A percentile compares a stretch with the other conserved stretches of the same genome.
phyloP scores from a whole-genome alignment of 2,797 vertebrate species.

The Alca torda region DNA sequence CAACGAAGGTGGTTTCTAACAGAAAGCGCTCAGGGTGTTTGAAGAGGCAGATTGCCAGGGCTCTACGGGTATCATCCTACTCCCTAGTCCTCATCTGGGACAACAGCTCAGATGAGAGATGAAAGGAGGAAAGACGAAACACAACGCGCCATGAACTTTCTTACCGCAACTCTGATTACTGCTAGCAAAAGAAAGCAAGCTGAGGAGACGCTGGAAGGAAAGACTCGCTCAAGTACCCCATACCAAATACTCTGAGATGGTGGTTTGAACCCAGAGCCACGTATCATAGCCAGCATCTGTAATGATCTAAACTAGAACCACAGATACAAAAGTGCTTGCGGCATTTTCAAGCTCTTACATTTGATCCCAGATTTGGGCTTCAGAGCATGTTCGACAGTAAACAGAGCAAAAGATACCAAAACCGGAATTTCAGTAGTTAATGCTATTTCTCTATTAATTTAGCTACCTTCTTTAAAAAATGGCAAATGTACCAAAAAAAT shows the following conservation, averaged over 20 bases:
- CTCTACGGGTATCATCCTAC: slow-evolving; percentile 31
- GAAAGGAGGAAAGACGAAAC: slow-evolving; percentile 9
- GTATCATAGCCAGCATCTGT: not conserved
- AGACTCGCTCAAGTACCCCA: not conserved
- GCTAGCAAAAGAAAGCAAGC: not conserved
- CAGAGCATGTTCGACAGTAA: not conserved
- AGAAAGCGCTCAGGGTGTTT: slow-evolving; percentile 10
- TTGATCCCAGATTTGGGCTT: not conserved
- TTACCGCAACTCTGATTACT: not conserved
- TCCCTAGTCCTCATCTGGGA: slow-evolving; percentile 15
- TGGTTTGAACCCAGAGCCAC: not conserved
- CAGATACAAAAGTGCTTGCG: not conserved
- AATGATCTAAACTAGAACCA: not conserved
- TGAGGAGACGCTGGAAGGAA: not conserved
- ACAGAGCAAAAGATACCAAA: not conserved
- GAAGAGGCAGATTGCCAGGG: slow-evolving; percentile 44
- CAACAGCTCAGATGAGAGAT: not conserved
- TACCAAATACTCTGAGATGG: not conserved
- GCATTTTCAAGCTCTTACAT: not conserved
- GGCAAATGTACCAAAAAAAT: not conserved
- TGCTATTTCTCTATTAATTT: not conserved
- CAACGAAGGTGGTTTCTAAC: slow-evolving; percentile 13
- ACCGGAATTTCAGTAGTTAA: not conserved
- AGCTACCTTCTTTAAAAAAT: not conserved
- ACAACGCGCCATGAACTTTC: not conserved